Evolutionary conservation across 2,888 invertebrate species (phyloP).

Genomic region (Camptogramma bilineatum): DNA sequence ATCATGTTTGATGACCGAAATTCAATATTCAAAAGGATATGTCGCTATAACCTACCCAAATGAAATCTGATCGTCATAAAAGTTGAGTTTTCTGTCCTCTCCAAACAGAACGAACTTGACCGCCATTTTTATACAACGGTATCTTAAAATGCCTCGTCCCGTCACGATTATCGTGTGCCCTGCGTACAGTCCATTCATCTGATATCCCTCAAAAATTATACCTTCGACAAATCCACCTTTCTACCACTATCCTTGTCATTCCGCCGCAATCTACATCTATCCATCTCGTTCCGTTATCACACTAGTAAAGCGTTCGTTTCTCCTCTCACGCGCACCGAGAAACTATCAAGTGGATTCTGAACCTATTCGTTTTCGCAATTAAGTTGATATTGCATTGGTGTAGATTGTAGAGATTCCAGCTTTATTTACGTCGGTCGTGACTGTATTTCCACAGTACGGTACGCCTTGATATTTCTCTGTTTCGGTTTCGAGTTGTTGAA

Average conservation of each 20-base stretch:
- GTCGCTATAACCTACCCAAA: constrained; percentile 4
- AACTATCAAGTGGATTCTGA: constrained; percentile 46
- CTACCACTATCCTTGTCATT: constrained; percentile 20
- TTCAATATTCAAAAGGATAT: constrained; percentile 1
- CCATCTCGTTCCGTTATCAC: constrained; percentile 48
- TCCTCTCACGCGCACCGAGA: constrained; percentile 71
- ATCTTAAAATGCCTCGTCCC: constrained; percentile 32
- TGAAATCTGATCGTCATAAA: constrained; percentile 13
- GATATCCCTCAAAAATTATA: constrained; percentile 42
- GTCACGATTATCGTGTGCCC: constrained; percentile 45
- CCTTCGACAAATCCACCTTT: constrained; percentile 33
- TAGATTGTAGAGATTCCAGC: constrained; percentile 59
- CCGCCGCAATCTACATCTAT: constrained; percentile 43
- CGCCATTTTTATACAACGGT: constrained; percentile 39
- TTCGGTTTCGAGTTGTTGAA: constrained; percentile 70
- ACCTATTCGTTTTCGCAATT: constrained; percentile 47
- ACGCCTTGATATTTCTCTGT: constrained; percentile 70
- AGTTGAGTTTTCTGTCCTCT: constrained; percentile 20
- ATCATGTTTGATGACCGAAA: background rate
- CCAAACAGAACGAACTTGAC: constrained; percentile 42
- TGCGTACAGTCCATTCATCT: constrained; percentile 45
- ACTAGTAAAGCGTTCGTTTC: constrained; percentile 53
- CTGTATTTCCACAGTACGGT: constrained; percentile 61
- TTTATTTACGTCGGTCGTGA: constrained; percentile 83
- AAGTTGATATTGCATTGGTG: constrained; percentile 47